These are phyloP conservation scores for Melanotaenia parkinsoni DNA, from an alignment of 2,797 vertebrate genomes.

Conservation along the genomic window DNA sequence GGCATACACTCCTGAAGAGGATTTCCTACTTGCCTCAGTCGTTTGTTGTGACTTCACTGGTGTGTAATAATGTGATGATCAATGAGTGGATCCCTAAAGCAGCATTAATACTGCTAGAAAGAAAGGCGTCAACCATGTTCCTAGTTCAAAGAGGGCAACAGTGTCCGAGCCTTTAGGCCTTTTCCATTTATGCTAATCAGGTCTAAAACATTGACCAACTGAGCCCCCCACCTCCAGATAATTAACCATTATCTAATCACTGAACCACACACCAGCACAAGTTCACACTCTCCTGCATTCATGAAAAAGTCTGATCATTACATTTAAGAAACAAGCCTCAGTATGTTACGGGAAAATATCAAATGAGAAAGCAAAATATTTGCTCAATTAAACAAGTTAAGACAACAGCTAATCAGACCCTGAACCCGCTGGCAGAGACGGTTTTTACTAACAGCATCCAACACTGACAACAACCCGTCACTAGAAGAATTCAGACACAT, in stretches of 20 bases:
- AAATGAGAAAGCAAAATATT: no score
- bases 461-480: no score
- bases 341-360: background rate
- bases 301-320: conserved; percentile 57
- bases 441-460: no score
- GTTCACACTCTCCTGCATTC: conserved; percentile 23
- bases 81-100: background rate
- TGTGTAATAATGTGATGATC: background rate
- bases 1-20: background rate
- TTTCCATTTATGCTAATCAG: conserved; percentile 12
- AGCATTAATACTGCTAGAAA: background rate
- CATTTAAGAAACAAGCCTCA: background rate
- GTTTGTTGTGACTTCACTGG: background rate
- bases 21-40: background rate
- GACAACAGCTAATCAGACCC: background rate
- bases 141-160: conserved; percentile 1
- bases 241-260: conserved; percentile 33
- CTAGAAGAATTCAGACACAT: no score
- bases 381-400: no score
- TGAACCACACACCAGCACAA: conserved; percentile 36
- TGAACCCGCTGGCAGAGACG: background rate
- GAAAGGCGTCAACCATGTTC: background rate
- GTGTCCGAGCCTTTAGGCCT: conserved; percentile 1
- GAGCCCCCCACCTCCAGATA: conserved; percentile 15
- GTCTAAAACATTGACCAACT: conserved; percentile 28